Base-by-base conservation (phyloP, 2,113 vertebrate species). In the Erinaceus europaeus region DNA sequence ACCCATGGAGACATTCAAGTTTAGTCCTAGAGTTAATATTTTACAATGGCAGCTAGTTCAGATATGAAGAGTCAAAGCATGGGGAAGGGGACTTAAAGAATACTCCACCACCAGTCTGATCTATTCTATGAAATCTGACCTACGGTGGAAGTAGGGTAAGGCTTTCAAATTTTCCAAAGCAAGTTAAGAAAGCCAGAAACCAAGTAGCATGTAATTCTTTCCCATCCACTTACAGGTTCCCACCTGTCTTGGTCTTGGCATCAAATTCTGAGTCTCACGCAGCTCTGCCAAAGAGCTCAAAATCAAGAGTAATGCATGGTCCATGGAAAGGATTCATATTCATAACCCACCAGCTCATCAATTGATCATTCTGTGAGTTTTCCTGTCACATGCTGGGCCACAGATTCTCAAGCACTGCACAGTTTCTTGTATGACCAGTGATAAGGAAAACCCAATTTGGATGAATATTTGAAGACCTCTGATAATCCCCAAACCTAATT, bases 401-500 rank as follows among this genome's bases (percentile, higher is more conserved):
- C 74, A 52, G 74, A 72, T 94, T 89, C 80, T 59, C 62, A 75
- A 9, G 42, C 25, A 62, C 34, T 25, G 10, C 52, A 34, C 20
- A 38, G 34, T 79, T 61, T 91, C 20, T 93, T 59, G 65, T 68
- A 12, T 81, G 86, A 74, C 61, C 50, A 0, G 8, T 67, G 61
- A 68, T 69, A 87, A 90, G 1, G 61, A 86, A 64, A 90, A 53
- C 44, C 72, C 77, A 78, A 36, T 74, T 84, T 53, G 67, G 67
- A 57, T 84, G 87, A 84, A 87, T 86, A 87, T 84, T 84, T 55
- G 81, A 93, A 90, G 87, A 69, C 81, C 32, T 86, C 36, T 34
- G 77, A 85, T 94, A 93, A 95, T 91, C 92, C 65, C 67, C 84
- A 89, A 76, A 94, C 61, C 71, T 87, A 91, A 91, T 90, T 91